phyloP scores from a whole-genome alignment of 2,888 invertebrate genomes.

The Hipparchia sbordonii region DNA sequence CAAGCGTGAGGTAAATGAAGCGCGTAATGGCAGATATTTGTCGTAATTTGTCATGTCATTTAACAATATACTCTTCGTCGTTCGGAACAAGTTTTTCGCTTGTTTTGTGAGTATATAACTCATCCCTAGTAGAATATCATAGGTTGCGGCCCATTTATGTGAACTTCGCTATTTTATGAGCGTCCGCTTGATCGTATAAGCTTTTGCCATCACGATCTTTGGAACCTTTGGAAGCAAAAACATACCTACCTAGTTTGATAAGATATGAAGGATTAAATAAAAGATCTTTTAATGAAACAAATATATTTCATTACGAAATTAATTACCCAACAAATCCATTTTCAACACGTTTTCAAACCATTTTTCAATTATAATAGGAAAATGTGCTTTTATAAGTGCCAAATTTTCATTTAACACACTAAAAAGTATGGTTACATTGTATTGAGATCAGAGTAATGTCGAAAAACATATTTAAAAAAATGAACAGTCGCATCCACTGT shows the following conservation, averaged over 20 bases:
- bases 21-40: too few species aligned
- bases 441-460: slow-evolving; percentile 71
- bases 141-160: too few species aligned
- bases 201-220: too few species aligned
- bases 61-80: too few species aligned
- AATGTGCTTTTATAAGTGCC: slow-evolving; percentile 81
- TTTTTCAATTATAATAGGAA: slow-evolving; percentile 80
- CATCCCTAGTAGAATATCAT: too few species aligned
- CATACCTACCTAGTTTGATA: not conserved
- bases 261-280: slow-evolving; percentile 52
- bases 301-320: slow-evolving; percentile 84
- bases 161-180: too few species aligned
- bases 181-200: too few species aligned
- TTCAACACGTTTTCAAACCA: slow-evolving; percentile 82
- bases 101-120: too few species aligned
- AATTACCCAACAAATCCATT: slow-evolving; percentile 84
- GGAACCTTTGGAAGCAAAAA: not conserved
- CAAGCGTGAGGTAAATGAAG: too few species aligned
- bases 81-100: too few species aligned
- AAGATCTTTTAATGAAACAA: slow-evolving; percentile 79
- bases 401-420: slow-evolving; percentile 77
- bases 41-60: too few species aligned
- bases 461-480: slow-evolving; percentile 45
- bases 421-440: slow-evolving; percentile 65
- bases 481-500: slow-evolving; percentile 39